Conservation (phyloP, 2,888 invertebrate genomes). For the Copidosoma aretas region DNA sequence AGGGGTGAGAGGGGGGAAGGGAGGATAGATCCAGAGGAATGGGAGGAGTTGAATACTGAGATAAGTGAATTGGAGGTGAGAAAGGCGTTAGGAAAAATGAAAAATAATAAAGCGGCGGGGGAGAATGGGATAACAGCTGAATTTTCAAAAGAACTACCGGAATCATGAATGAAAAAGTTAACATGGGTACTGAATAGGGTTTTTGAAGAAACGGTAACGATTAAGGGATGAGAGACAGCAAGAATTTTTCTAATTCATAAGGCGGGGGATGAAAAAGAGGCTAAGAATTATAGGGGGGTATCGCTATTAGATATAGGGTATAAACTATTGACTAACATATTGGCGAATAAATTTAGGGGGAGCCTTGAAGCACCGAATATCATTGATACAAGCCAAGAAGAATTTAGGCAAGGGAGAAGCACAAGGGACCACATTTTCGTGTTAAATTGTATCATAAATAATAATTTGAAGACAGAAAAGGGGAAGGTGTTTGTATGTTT, state of each 20-base stretch:
- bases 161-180: neutral
- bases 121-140: neutral
- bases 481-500: neutral
- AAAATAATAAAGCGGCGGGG: conserved; percentile 1
- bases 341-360: neutral
- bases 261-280: neutral
- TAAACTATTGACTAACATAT: neutral
- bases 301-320: neutral
- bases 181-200: neutral
- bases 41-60: neutral
- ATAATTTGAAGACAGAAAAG: neutral
- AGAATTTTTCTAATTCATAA: conserved; percentile 5
- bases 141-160: conserved; percentile 1
- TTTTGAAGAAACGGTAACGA: neutral
- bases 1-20: neutral
- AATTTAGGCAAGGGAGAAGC: too few relatives aligned
- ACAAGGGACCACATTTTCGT: too few relatives aligned
- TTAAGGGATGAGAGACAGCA: conserved; percentile 1
- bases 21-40: too few relatives aligned
- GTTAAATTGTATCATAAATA: too few relatives aligned
- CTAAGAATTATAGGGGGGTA: conserved; percentile 5
- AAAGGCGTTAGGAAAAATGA: neutral
- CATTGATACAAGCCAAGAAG: too few relatives aligned
- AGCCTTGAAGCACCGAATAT: neutral
- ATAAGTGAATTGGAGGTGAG: neutral